Conservation (phyloP, 2,113 vertebrate genomes). For the Junco hyemalis region DNA sequence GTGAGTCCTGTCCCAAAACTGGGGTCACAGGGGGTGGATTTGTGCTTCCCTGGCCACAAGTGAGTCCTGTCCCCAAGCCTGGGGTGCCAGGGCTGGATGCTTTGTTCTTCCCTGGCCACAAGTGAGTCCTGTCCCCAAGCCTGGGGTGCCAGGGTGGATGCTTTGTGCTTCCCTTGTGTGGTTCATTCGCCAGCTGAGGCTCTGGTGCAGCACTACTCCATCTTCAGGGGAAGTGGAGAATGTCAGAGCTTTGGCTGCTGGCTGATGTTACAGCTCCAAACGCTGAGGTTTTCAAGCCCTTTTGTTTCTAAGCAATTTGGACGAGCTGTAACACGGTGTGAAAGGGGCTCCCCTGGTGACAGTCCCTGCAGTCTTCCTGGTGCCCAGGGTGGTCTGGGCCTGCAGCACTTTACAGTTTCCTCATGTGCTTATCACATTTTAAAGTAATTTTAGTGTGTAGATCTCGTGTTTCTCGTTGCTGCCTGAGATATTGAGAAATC, state of each 20-base stretch:
- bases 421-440: not conserved
- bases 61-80: too few species aligned
- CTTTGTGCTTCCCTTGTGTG: not conserved
- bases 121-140: too few species aligned
- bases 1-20: conserved; percentile 68
- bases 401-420: not conserved
- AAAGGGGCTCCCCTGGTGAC: not conserved
- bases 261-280: rapidly evolving
- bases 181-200: not conserved
- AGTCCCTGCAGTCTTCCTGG: not conserved
- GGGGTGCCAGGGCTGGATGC: too few species aligned
- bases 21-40: too few species aligned
- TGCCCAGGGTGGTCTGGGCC: not conserved
- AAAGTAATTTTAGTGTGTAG: not conserved
- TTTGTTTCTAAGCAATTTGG: not conserved
- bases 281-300: not conserved
- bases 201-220: conserved; percentile 24
- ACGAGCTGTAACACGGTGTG: rapidly evolving
- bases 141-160: too few species aligned
- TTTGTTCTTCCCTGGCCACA: not conserved
- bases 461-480: not conserved
- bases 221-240: conserved; percentile 44
- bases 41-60: too few species aligned
- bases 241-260: not conserved
- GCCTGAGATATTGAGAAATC: not conserved